Base-by-base conservation (phyloP, 1,140 invertebrate species). In the Neodiprion virginianus region DNA sequence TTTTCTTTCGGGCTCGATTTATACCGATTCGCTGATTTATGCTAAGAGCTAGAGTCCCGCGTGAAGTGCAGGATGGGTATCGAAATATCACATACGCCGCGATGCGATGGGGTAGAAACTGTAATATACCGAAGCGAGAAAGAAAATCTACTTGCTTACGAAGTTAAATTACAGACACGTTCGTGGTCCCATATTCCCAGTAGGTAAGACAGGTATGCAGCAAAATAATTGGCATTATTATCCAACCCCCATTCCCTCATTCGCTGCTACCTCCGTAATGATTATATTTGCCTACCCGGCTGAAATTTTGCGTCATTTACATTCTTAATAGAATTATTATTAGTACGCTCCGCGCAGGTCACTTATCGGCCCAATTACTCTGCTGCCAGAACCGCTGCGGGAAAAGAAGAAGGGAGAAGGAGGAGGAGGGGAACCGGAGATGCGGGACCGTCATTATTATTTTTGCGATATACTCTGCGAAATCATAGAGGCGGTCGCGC, bases 401-500 rank as follows among this genome's bases (percentile, higher is more conserved):
- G 28, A 40, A 40, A 40, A 40, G 28, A 40, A 1, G 28, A 2
- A 40, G 28, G 28, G 28, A 5, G 28, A 5, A 40, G 28, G 28
- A 5, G 28, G 28, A 40, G 28, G 28, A 40, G 28, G 28, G 28
- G 28, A 40, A 40, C 28, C 28, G 5, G 28, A 40, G 28, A 40
- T 40, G 53, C 53, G 53, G 8, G 53, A 14, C 53, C 53, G 53
- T 70, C 75, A 75, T 85, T 82, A 84, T 85, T 85, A 85, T 84
- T 81, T 84, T 79, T 80, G 80, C 77, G 78, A 81, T 83, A 82
- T 78, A 73, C 72, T 73, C 78, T 81, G 79, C 81, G 78, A 84
- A 85, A 85, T 85, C 83, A 83, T 84, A 85, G 83, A 85, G 84
- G 79, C 80, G 80, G 53, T 61, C 77, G 77, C 76, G 79, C 77